These are phyloP conservation scores for Cinara cedri DNA, from an alignment of 2,888 invertebrate genomes.

Conservation along the genomic window DNA sequence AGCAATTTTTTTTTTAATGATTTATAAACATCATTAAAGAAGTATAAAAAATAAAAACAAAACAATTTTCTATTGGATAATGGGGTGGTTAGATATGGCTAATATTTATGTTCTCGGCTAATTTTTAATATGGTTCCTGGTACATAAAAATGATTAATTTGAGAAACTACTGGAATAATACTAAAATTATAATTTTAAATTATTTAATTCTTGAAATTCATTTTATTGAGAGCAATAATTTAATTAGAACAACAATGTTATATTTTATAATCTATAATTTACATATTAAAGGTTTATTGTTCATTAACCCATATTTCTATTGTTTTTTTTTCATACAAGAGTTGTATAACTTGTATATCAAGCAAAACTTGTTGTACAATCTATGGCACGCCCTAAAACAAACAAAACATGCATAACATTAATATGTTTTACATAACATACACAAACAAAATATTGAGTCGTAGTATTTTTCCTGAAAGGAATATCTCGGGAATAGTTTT, in stretches of 20 bases:
- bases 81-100: too few species aligned
- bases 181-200: neutral
- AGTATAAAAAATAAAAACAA: too few species aligned
- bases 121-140: too few species aligned
- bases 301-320: conserved; percentile 28
- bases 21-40: too few species aligned
- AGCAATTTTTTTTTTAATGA: too few species aligned
- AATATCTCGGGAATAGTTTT: too few species aligned
- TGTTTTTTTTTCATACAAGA: conserved; percentile 10
- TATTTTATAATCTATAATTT: neutral
- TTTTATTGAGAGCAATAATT: conserved; percentile 27
- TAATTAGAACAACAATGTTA: conserved; percentile 10
- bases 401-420: neutral
- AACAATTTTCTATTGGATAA: too few species aligned
- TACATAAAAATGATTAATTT: too few species aligned
- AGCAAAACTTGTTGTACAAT: conserved; percentile 23
- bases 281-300: neutral
- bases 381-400: conserved; percentile 37
- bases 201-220: neutral
- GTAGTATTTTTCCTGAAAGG: too few species aligned
- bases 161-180: too few species aligned
- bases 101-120: too few species aligned
- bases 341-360: neutral
- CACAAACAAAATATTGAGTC: too few species aligned
- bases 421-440: neutral